Percentiles rank a stretch among this genome's conserved stretches.
phyloP scores from a whole-genome alignment of 2,113 vertebrate genomes.

The Rhinogobius similis region DNA sequence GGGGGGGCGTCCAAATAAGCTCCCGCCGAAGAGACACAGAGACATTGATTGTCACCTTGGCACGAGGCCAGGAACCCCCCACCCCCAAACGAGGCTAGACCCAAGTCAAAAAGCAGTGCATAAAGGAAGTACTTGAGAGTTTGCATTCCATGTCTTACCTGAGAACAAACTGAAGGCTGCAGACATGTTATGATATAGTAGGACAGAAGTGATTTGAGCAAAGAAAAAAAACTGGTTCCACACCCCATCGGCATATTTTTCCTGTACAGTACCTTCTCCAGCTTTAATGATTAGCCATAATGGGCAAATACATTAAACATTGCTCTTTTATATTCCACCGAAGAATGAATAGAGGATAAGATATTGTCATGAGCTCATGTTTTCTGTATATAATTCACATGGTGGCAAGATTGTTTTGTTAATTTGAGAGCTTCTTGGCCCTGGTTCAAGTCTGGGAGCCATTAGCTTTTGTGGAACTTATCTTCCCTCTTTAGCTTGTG shows the following conservation, averaged over 20 bases:
- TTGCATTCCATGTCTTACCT: conserved; percentile 37
- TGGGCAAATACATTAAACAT: background rate
- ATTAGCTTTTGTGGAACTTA: conserved; percentile 2
- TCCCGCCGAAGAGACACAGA: conserved; percentile 78
- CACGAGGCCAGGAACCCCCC: conserved; percentile 74
- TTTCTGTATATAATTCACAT: background rate
- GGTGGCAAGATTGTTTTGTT: background rate
- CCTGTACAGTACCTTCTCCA: background rate
- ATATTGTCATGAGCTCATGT: background rate
- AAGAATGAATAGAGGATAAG: background rate
- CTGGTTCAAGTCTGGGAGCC: conserved; percentile 3
- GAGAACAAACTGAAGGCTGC: background rate
- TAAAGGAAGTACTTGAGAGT: conserved; percentile 74
- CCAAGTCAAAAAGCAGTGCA: conserved; percentile 71
- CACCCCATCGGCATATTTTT: background rate
- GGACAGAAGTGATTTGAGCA: background rate
- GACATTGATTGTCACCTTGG: conserved; percentile 86
- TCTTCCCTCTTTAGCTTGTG: background rate
- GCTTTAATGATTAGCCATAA: background rate
- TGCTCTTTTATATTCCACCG: background rate
- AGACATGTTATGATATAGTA: background rate
- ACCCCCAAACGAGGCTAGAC: conserved; percentile 46
- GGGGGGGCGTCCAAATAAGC: conserved; percentile 72
- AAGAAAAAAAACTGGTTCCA: background rate
- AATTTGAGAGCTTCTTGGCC: conserved; percentile 6